phyloP scores from a whole-genome alignment of 2,888 invertebrate species.

The Himalopsyche anomala region DNA sequence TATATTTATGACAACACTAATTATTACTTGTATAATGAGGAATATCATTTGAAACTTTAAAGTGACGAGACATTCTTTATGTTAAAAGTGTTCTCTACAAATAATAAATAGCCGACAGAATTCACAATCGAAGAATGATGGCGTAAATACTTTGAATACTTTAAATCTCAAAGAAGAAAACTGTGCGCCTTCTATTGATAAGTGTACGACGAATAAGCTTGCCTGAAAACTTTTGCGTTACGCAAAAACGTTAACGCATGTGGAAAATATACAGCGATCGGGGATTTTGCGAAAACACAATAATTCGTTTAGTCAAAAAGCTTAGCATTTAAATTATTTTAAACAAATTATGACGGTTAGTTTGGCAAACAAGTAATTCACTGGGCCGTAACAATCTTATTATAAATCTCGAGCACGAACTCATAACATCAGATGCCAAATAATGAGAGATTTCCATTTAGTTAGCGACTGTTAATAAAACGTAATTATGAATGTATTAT shows the following conservation, averaged over 20 bases:
- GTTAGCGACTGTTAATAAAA: background rate
- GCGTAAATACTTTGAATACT: too few species aligned
- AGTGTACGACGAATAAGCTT: too few species aligned
- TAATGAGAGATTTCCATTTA: slow-evolving; percentile 29
- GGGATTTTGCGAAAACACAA: background rate
- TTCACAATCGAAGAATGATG: too few species aligned
- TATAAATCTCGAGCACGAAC: background rate
- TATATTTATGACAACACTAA: too few species aligned
- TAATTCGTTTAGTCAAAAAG: background rate
- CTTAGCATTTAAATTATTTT: slow-evolving; percentile 20
- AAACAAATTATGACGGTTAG: slow-evolving; percentile 26
- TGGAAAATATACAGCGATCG: background rate
- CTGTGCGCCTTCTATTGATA: too few species aligned
- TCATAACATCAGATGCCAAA: slow-evolving; percentile 16
- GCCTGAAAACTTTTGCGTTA: background rate
- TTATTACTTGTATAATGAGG: too few species aligned
- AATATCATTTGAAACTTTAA: too few species aligned
- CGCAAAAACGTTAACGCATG: slow-evolving; percentile 3
- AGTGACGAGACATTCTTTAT: too few species aligned
- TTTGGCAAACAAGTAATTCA: slow-evolving; percentile 15
- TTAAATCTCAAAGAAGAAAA: too few species aligned
- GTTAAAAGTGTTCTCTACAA: too few species aligned
- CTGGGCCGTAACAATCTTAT: slow-evolving; percentile 14
- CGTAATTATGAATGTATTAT: background rate
- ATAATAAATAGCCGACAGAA: too few species aligned